Evolutionary conservation across 1,140 invertebrate species (phyloP).

Genomic region (Periplaneta americana): DNA sequence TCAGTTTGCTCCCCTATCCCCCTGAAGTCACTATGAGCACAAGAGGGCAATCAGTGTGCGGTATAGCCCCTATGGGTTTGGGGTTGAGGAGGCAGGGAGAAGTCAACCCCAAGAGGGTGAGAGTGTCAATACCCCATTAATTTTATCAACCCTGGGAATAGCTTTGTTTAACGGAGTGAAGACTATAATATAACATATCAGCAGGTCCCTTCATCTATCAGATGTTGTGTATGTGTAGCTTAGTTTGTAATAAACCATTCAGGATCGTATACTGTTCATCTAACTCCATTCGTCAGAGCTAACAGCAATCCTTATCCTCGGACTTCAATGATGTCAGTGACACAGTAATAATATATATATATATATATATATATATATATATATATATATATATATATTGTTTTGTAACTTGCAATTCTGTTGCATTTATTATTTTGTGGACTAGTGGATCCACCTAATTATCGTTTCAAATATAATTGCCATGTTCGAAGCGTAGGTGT

Average conservation of each 20-base stretch:
- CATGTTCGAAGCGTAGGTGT: no score
- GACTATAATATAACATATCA: neutral
- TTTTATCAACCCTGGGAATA: constrained; percentile 4
- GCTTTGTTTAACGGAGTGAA: constrained; percentile 8
- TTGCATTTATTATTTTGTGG: no score
- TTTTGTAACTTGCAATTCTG: no score
- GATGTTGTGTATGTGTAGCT: neutral
- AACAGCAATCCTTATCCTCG: neutral
- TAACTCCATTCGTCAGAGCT: neutral
- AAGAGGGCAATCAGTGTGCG: neutral
- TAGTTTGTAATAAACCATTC: neutral
- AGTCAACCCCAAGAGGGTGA: neutral
- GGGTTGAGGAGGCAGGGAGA: neutral
- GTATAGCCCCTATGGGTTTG: neutral
- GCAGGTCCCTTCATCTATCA: neutral
- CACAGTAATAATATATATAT: no score
- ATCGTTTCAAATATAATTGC: no score
- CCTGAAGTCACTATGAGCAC: neutral
- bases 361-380: no score
- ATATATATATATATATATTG: no score
- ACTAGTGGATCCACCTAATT: no score
- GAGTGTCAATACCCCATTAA: neutral
- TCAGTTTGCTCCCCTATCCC: neutral
- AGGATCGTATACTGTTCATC: neutral
- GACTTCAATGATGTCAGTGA: no score